Base-by-base conservation (phyloP, 92 coral and sea anemone genomes). In the Palythoa grandiflora region DNA sequence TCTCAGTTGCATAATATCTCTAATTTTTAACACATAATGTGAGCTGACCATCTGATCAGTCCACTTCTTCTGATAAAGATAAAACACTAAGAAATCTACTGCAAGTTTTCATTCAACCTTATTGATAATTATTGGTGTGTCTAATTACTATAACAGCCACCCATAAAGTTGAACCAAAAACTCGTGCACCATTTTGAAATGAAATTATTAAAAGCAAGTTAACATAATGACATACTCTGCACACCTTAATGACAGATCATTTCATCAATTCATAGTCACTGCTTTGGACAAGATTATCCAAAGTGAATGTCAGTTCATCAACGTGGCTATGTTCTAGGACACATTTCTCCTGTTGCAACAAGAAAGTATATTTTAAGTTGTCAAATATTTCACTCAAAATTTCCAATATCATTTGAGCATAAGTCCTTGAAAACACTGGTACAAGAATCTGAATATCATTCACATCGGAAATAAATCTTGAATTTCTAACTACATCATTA, bases 331-430 rank as follows among this genome's bases (percentile, higher is more conserved):
- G 88, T 36, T 84, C 88, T 68, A 21, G 66, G 39, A 57, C 78
- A 75, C 28, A 51, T 71, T n/a, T 68, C 77, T 84, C 88, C 75
- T 57, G 60, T 84, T 55, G 40, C 84, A 83, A 66, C 70, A 75
- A 21, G 37, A 36, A 40, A 50, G 59, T 73, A 36, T 84, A 79
- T n/a, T 13, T 48, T 35, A 77, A 21, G 65, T 84, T 79, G 21
- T 84, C 88, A 66, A 85, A 85, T 65, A 85, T 85, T 50, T 71
- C 88, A 73, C 80, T 85, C 11, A 85, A 60, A 51, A 85, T 73
- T 71, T 77, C 88, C 36, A 73, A 77, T 68, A 85, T 85, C 88
- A 53, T 71, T 60, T 44, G 44, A 77, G 80, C 79, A 71, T 85
- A 81, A 19, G 70, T 36, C 78, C 78, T 85, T 63, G 80, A 72